Conservation (phyloP, 2,888 invertebrate species). For the Antitype chi region DNA sequence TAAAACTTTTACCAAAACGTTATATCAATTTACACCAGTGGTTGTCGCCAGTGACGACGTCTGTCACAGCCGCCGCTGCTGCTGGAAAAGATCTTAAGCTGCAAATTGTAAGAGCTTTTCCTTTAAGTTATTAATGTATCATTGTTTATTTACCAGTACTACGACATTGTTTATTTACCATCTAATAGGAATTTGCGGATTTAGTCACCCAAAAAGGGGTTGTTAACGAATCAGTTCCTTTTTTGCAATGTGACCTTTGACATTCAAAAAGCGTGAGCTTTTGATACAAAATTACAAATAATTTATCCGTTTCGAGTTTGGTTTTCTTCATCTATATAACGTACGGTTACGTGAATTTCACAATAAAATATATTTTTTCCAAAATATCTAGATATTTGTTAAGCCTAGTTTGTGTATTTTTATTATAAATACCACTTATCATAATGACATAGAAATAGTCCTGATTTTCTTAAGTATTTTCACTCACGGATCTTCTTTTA, state of each 20-base stretch:
- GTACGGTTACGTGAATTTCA: neutral
- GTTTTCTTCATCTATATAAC: neutral
- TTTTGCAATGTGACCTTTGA: constrained; percentile 26
- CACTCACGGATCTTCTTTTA: neutral
- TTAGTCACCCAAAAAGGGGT: neutral
- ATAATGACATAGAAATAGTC: constrained; percentile 3
- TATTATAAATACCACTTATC: constrained; percentile 8
- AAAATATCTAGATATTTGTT: neutral
- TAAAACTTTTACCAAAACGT: constrained; percentile 97
- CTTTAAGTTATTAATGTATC: constrained; percentile 19
- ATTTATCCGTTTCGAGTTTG: neutral
- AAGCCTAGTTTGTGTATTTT: constrained; percentile 19
- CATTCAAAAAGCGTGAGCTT: constrained; percentile 21
- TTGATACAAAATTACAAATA: constrained; percentile 14
- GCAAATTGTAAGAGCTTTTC: constrained; percentile 92
- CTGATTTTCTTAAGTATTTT: constrained; percentile 4
- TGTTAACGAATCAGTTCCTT: neutral
- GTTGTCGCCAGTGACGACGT: constrained; percentile 94
- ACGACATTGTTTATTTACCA: constrained; percentile 44
- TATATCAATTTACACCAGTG: constrained; percentile 97
- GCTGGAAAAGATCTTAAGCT: constrained; percentile 94
- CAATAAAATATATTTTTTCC: neutral
- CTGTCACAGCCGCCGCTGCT: constrained; percentile 88
- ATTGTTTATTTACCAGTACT: constrained; percentile 33
- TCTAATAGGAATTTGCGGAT: neutral